Conservation (phyloP, 2,888 invertebrate species). For the Calameuta pallipes region DNA sequence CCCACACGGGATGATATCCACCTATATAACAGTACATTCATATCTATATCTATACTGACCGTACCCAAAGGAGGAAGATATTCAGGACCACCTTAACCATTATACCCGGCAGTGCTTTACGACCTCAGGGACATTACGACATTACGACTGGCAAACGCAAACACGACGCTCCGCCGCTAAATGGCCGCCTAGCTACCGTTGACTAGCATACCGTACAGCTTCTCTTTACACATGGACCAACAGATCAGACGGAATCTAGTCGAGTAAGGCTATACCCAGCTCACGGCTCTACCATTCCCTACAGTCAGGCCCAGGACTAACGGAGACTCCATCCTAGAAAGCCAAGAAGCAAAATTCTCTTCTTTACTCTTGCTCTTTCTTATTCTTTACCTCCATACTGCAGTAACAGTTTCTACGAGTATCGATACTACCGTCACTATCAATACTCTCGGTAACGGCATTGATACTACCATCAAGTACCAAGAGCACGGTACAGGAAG, state of each 20-base stretch:
- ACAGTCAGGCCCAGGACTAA: neutral
- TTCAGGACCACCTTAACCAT: neutral
- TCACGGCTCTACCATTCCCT: neutral
- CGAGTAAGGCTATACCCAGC: neutral
- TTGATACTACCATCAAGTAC: neutral
- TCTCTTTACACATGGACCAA: neutral
- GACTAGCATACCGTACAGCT: conserved; percentile 28
- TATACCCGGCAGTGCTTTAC: neutral
- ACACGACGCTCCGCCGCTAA: conserved; percentile 58
- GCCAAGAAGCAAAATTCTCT: neutral
- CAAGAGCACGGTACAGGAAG: neutral
- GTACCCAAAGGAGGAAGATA: neutral
- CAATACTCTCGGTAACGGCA: neutral
- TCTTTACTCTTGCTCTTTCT: neutral
- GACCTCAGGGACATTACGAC: neutral
- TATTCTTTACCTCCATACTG: neutral
- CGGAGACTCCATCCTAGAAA: neutral
- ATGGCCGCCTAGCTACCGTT: conserved; percentile 60
- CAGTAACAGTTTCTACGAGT: neutral
- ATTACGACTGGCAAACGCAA: conserved; percentile 59
- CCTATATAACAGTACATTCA: neutral
- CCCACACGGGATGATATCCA: neutral
- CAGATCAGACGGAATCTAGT: neutral
- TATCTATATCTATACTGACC: neutral
- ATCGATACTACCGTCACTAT: neutral